Evolutionary conservation across 2,113 vertebrate genomes (phyloP), one percentile per base, ranked within the genome.

Genomic region (Neogobius melanostomus): DNA sequence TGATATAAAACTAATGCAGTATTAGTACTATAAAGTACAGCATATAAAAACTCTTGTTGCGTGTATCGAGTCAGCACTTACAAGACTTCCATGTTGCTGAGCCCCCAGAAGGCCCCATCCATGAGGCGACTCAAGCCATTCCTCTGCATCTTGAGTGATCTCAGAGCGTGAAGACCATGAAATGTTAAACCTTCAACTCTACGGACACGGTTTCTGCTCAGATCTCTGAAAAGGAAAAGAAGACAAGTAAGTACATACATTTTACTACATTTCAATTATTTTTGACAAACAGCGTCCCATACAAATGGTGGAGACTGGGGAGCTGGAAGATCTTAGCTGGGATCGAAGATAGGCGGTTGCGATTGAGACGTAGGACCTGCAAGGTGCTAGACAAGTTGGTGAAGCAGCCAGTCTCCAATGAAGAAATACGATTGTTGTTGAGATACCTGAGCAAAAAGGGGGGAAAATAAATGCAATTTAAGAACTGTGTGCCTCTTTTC

Each of bases 41-140:
- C 3, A 36, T 36, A 36, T 36, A 36, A 36, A 36, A 36, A 36
- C 28, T 36, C 3, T 36, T 56, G 21, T 28, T 56, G 53, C 21
- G 2, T 11, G n/a, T n/a, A 44, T 42, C 6, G 12, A 8, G 57
- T 0, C 49, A 2, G 92, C 9, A 21, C 97, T 95, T 93, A 99
- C 97, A 99, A 88, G 62, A 95, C 81, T 91, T 98, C 95, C 94
- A 98, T 96, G 88, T 91, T 96, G 91, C 93, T 93, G 74, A 99
- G 92, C 16, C 97, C 97, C 95, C 95, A 98, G 82, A 99, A 98
- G 17, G 97, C 96, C 0, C 97, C 97, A 61, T 98, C 97, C 97
- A 98, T 97, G 66, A 99, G 94, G 56, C 92, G 94, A 0, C 74
- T 91, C 50, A 98, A 88, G 21, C 95, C 92, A 17, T 99, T 99